Conservation (phyloP, 2,888 invertebrate species). For the Mythimna vitellina region DNA sequence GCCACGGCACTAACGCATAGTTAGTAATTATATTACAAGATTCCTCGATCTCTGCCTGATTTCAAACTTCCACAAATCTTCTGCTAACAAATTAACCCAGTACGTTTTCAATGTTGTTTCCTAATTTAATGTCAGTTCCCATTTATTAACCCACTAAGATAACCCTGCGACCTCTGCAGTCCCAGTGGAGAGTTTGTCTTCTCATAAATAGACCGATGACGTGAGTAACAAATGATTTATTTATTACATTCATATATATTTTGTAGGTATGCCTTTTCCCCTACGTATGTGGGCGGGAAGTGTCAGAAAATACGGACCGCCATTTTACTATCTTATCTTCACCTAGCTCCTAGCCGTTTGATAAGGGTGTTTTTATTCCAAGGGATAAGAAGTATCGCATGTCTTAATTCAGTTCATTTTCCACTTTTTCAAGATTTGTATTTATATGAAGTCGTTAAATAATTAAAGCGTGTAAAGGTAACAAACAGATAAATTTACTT, state of each 20-base stretch:
- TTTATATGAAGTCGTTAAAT: too few species aligned
- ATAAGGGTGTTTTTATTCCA: too few species aligned
- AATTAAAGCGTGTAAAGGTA: too few species aligned
- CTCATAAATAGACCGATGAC: conserved; percentile 52
- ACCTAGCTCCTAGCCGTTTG: too few species aligned
- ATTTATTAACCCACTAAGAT: conserved; percentile 60
- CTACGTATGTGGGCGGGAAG: background rate
- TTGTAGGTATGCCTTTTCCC: background rate
- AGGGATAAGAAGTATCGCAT: too few species aligned
- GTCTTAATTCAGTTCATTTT: too few species aligned
- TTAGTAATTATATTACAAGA: background rate
- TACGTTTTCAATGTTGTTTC: conserved; percentile 47
- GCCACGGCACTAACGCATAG: too few species aligned
- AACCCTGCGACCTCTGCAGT: conserved; percentile 43
- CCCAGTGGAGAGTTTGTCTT: conserved; percentile 10
- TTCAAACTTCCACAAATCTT: conserved; percentile 28
- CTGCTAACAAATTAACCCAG: background rate
- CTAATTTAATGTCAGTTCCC: conserved; percentile 43
- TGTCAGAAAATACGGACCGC: background rate
- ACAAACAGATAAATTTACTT: too few species aligned
- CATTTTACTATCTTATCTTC: too few species aligned
- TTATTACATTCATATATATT: background rate
- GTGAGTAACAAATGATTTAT: conserved; percentile 20
- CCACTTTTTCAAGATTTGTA: too few species aligned
- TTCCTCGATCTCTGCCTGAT: background rate